These are phyloP conservation scores for Eubucco bourcierii DNA, from an alignment of 2,113 vertebrate genomes.

Conservation along the genomic window DNA sequence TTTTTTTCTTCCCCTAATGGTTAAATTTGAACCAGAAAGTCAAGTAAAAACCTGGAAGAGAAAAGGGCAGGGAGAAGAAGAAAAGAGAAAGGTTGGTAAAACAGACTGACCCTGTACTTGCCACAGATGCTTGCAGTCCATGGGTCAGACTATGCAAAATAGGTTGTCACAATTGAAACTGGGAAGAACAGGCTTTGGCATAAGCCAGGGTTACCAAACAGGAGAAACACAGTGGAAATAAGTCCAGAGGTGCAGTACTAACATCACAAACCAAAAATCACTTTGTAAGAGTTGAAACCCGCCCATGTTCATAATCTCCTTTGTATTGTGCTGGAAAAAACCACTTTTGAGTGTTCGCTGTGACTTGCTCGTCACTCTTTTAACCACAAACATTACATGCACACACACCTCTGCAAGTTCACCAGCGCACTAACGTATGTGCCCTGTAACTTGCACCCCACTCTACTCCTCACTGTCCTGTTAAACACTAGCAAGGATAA, in stretches of 20 bases:
- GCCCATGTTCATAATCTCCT: not conserved
- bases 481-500: not conserved
- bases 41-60: not conserved
- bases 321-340: not conserved
- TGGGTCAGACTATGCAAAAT: not conserved
- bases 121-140: not conserved
- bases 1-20: not conserved
- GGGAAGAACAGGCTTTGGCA: not conserved
- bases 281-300: not conserved
- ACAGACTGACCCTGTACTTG: not conserved
- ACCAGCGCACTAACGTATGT: not conserved
- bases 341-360: not conserved
- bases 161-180: not conserved
- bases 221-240: not conserved
- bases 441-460: not conserved
- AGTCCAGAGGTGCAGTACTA: not conserved
- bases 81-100: not conserved
- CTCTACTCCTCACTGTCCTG: not conserved
- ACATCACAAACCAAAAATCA: not conserved
- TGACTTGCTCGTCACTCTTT: not conserved
- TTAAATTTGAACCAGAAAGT: slow-evolving; percentile 20
- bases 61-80: not conserved
- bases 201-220: not conserved
- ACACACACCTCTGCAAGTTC: not conserved
- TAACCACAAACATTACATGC: not conserved